Percentiles rank a stretch among this genome's conserved stretches.
Conservation (phyloP, 2,888 invertebrate genomes). For the Itoplectis maculator region DNA sequence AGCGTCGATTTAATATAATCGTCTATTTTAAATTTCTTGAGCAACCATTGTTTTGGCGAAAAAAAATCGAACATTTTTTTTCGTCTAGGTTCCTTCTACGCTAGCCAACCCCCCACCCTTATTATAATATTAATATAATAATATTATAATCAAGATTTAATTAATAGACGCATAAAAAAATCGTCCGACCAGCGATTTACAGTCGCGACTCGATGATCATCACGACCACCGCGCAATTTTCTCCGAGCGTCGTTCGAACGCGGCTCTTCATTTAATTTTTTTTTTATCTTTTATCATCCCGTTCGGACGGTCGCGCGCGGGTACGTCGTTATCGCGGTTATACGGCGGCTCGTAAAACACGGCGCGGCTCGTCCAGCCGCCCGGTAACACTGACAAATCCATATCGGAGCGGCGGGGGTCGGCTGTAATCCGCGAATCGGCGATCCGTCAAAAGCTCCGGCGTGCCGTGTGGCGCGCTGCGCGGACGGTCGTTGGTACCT, state of each 20-base stretch:
- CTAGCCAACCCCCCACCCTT: no score
- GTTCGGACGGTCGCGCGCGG: neutral
- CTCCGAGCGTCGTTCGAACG: no score
- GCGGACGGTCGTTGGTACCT: neutral
- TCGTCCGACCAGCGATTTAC: no score
- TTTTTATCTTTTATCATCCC: neutral
- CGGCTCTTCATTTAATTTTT: neutral
- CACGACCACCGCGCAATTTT: no score
- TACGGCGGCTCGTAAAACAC: conserved; percentile 32
- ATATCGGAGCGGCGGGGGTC: conserved; percentile 12
- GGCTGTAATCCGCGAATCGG: conserved; percentile 20
- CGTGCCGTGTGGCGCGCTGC: neutral
- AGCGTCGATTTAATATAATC: no score
- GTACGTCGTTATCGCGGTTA: conserved; percentile 45
- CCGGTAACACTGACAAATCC: conserved; percentile 33
- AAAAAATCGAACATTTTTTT: no score
- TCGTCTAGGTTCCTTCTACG: no score
- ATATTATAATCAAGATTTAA: no score
- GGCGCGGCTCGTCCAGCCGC: conserved; percentile 5
- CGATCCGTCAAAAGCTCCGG: conserved; percentile 28
- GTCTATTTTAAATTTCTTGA: no score
- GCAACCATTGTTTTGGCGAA: no score
- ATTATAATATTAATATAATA: no score
- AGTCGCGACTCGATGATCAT: no score
- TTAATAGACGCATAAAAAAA: neutral